Evolutionary conservation across 92 coral and sea anemone genomes (phyloP).

Genomic region (Zoanthus sansibaricus): DNA sequence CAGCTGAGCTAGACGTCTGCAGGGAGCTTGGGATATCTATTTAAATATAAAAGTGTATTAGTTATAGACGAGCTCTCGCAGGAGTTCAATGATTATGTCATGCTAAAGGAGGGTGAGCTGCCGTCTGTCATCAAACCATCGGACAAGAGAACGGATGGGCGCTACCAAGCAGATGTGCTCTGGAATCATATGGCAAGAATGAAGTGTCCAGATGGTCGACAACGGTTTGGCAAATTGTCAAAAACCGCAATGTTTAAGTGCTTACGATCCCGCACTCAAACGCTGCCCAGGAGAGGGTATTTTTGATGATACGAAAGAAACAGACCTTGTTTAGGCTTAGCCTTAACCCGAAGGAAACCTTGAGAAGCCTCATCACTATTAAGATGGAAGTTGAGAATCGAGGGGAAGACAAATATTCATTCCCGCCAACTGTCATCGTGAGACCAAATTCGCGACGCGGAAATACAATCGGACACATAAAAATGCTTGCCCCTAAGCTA

Average conservation of each 20-base stretch:
- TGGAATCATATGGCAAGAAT: constrained; percentile 56
- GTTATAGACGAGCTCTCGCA: background rate
- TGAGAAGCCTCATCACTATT: constrained; percentile 62
- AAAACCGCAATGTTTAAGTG: constrained; percentile 46
- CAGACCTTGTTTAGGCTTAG: constrained; percentile 69
- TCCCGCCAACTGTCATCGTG: constrained; percentile 20
- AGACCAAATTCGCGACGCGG: constrained; percentile 39
- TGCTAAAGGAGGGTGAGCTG: constrained; percentile 27
- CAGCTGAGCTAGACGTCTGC: background rate
- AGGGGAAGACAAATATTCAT: constrained; percentile 13
- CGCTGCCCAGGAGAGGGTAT: constrained; percentile 68
- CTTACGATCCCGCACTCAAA: constrained; percentile 77
- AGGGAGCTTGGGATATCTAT: too few species aligned
- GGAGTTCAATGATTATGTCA: background rate
- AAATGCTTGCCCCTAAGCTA: background rate
- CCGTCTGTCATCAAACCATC: constrained; percentile 10
- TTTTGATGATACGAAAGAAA: constrained; percentile 65
- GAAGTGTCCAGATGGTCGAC: constrained; percentile 63
- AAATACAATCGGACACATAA: constrained; percentile 41
- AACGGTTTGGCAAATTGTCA: constrained; percentile 52
- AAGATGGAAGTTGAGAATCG: constrained; percentile 63
- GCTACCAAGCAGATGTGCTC: constrained; percentile 55
- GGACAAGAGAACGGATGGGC: constrained; percentile 27
- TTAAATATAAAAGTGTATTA: too few species aligned
- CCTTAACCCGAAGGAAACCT: constrained; percentile 56